Base-by-base conservation (phyloP, 2,113 vertebrate species). In the Rhodinocichla rosea region DNA sequence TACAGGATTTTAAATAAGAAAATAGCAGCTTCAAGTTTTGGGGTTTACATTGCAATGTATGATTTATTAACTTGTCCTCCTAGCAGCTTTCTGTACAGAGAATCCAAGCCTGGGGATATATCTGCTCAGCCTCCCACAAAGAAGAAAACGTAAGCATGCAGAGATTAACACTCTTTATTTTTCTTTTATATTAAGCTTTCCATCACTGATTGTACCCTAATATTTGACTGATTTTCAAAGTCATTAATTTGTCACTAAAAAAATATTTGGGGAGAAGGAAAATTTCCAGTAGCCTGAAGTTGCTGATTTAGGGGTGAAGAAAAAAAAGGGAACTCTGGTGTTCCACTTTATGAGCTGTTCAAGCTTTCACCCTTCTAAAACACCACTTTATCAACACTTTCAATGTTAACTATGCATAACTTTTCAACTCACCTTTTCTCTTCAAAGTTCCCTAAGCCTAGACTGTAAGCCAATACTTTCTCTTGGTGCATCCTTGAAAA, bases 311-410 rank as follows among this genome's bases (percentile, higher is more conserved):
- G 10, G 22, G 6, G 10, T 7, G 6, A 19, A 53, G 3, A 1
- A 20, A 13, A 45, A 57, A 16, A 2, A n/a, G 33, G 32, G 5
- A 75, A 49, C 2, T 22, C 14, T 2, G 1, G 6, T 17, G 10
- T 40, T 84, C 22, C 3, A 13, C 35, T 80, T 74, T 22, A 60
- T 47, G 33, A 44, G 9, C 56, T 76, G 27, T 47, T 65, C 19
- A 80, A 80, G 45, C 5, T 73, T 42, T 32, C 12, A 62, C 8
- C 10, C 30, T 62, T 49, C 8, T 32, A 59, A 76, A 26, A 49
- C 21, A 55, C 16, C 32, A 27, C 7, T 69, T 83, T 8, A 57
- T 63, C 20, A 81, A 56, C 14, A 23, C 30, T 70, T 67, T 22
- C 28, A 65, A 3, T 53, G 42, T 37, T 52, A 77, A 49, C 26